Evolutionary conservation across 2,888 invertebrate genomes (phyloP).

Genomic region (Encarsia formosa): DNA sequence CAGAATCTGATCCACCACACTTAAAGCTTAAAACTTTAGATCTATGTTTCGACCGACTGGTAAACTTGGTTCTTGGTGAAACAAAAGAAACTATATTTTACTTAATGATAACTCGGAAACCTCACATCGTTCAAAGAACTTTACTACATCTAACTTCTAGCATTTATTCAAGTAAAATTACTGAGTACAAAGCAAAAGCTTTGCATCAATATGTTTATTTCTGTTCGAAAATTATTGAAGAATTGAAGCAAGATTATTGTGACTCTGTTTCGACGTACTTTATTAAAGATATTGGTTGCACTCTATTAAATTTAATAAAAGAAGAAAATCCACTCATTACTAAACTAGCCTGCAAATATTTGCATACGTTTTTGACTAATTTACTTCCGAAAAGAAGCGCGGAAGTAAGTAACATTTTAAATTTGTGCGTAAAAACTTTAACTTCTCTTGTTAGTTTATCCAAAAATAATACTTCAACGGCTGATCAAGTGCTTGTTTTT

Average conservation of each 20-base stretch:
- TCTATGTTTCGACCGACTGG: constrained; percentile 52
- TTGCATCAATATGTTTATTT: constrained; percentile 60
- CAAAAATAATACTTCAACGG: constrained; percentile 28
- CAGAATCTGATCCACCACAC: constrained; percentile 48
- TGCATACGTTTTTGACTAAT: constrained; percentile 51
- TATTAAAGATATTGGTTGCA: constrained; percentile 57
- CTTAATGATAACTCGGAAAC: constrained; percentile 44
- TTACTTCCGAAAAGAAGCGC: constrained; percentile 51
- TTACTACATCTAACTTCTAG: constrained; percentile 54
- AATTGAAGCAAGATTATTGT: constrained; percentile 42
- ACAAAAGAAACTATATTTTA: constrained; percentile 43
- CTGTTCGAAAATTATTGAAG: constrained; percentile 50
- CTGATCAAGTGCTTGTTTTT: constrained; percentile 53
- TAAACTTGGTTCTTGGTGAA: constrained; percentile 47
- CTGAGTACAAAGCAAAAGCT: constrained; percentile 54
- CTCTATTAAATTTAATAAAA: constrained; percentile 55
- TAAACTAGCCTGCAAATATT: constrained; percentile 43
- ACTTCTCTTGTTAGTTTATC: constrained; percentile 49
- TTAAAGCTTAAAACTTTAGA: constrained; percentile 50
- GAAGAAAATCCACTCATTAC: constrained; percentile 40
- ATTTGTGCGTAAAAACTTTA: constrained; percentile 56
- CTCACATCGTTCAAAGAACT: constrained; percentile 56
- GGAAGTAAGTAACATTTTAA: constrained; percentile 53
- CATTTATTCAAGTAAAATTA: constrained; percentile 46
- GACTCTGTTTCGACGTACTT: constrained; percentile 55